Conservation (phyloP, 2,797 vertebrate genomes). For the Chelidonichthys spinosus region DNA sequence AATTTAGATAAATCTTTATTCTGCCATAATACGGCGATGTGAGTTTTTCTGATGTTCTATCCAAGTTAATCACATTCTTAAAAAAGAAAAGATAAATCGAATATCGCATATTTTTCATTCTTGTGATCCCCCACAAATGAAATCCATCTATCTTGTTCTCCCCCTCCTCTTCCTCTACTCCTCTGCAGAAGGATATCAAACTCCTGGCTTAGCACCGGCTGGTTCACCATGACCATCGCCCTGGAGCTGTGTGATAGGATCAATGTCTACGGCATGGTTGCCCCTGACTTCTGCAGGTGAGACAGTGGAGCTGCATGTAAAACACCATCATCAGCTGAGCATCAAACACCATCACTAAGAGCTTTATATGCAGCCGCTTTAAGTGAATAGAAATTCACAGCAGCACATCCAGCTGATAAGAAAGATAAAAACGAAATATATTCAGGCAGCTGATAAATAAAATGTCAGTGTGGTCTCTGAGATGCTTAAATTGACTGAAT, state of each 20-base stretch:
- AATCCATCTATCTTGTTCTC: conserved; percentile 33
- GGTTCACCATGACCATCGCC: conserved; percentile 99
- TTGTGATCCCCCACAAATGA: conserved; percentile 63
- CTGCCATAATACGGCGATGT: conserved; percentile 31
- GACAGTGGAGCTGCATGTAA: conserved; percentile 52
- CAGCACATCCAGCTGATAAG: conserved; percentile 29
- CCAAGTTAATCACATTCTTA: conserved; percentile 42
- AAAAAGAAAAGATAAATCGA: conserved; percentile 23
- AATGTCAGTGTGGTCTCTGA: conserved; percentile 36
- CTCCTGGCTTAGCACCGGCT: conserved; percentile 98
- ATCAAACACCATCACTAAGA: background rate
- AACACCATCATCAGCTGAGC: conserved; percentile 13
- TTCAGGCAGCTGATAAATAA: conserved; percentile 50
- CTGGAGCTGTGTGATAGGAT: conserved; percentile 97
- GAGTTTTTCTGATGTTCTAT: conserved; percentile 56
- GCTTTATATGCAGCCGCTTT: conserved; percentile 1
- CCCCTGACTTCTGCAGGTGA: conserved; percentile 99
- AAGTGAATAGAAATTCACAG: conserved; percentile 26
- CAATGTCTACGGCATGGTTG: conserved; percentile 97
- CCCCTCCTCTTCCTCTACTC: background rate
- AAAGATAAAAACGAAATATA: conserved; percentile 50
- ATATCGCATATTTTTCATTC: conserved; percentile 28
- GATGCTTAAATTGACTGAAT: conserved; percentile 30
- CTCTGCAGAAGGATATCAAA: conserved; percentile 93
- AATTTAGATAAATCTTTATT: conserved; percentile 65